Percentiles rank a stretch among this genome's conserved stretches.
Conservation (phyloP, 2,113 vertebrate genomes). For the Zapornia atra region DNA sequence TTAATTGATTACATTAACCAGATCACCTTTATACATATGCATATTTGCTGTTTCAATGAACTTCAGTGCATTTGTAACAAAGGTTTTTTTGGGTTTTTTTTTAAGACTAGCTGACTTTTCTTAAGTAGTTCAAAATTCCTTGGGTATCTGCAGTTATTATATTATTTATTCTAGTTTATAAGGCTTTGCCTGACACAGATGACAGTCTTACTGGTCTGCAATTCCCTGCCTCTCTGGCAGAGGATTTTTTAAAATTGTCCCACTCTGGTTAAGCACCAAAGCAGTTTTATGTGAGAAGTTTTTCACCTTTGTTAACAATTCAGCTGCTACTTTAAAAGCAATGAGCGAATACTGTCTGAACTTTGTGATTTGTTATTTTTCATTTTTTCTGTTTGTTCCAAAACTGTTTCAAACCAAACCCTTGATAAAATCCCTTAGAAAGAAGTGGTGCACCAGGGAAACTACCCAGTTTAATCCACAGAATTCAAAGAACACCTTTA, state of each 20-base stretch:
- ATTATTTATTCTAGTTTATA: background rate
- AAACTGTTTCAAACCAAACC: background rate
- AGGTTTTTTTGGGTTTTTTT: background rate
- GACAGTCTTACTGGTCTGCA: background rate
- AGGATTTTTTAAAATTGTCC: background rate
- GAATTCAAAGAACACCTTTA: background rate
- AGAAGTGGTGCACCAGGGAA: rapidly evolving
- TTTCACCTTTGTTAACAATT: background rate
- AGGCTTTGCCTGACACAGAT: background rate
- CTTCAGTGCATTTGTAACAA: background rate
- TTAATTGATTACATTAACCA: background rate
- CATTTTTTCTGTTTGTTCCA: background rate
- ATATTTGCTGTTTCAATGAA: background rate
- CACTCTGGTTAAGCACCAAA: background rate
- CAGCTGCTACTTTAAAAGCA: background rate
- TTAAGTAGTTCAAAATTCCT: background rate
- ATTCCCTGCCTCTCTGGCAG: background rate
- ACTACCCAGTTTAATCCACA: background rate
- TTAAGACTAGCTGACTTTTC: background rate
- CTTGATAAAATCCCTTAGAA: background rate
- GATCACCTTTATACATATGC: background rate
- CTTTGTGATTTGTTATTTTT: background rate
- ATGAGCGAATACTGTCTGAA: background rate
- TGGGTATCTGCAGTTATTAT: background rate
- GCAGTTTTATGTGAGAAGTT: background rate